phyloP scores from a whole-genome alignment of 37 sponge, comb jelly and placozoan genomes.

The Axinella damicornis region DNA sequence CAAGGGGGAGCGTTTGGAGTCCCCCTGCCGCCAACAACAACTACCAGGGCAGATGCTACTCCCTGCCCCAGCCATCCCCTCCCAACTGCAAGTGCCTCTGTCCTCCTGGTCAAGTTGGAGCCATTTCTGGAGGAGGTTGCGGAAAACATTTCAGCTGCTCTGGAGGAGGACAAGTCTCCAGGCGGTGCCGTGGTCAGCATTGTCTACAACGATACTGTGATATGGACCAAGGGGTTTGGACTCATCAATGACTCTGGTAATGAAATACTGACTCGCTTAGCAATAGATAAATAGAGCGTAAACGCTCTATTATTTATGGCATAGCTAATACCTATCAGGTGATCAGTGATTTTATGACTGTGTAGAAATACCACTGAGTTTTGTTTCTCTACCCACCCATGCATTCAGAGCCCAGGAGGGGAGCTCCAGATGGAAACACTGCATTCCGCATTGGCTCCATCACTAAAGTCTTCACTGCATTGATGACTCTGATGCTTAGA shows the following conservation, averaged over 20 bases:
- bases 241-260: conserved; percentile 52
- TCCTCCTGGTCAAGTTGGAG: conserved; percentile 10
- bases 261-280: not conserved
- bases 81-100: not conserved
- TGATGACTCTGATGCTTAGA: conserved; percentile 69
- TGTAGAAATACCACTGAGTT: too few species aligned
- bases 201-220: conserved; percentile 60
- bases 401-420: conserved; percentile 54
- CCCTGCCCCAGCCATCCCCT: too few species aligned
- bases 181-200: conserved; percentile 71
- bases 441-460: conserved; percentile 81
- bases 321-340: too few species aligned
- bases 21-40: too few species aligned
- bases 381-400: not conserved
- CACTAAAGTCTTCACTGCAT: conserved; percentile 71
- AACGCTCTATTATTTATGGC: too few species aligned
- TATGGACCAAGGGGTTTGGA: conserved; percentile 72
- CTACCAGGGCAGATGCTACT: not conserved
- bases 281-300: not conserved
- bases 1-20: too few species aligned
- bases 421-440: conserved; percentile 63
- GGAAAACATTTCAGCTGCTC: conserved; percentile 17
- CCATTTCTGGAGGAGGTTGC: conserved; percentile 15
- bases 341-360: too few species aligned
- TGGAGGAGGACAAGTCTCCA: conserved; percentile 39